Evolutionary conservation across 2,888 invertebrate species (phyloP).

Genomic region (Mesodorylaimus sp.): DNA sequence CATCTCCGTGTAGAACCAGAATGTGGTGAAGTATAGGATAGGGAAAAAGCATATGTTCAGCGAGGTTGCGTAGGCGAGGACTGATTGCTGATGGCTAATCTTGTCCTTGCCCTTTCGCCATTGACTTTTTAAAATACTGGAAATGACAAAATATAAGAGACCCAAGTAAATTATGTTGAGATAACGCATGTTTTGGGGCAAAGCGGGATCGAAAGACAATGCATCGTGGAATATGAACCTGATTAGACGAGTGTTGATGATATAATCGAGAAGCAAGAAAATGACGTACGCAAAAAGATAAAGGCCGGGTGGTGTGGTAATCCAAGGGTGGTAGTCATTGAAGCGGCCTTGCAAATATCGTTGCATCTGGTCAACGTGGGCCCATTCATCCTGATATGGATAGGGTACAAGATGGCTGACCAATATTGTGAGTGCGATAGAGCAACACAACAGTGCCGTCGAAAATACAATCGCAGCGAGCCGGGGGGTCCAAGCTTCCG

Average conservation of each 20-base stretch:
- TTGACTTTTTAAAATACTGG: background rate
- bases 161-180: conserved; percentile 46
- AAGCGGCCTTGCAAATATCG: conserved; percentile 60
- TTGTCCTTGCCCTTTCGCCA: no score
- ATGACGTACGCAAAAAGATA: conserved; percentile 53
- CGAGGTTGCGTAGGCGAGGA: conserved; percentile 33
- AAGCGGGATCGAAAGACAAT: conserved; percentile 37
- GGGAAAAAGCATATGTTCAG: conserved; percentile 53
- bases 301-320: conserved; percentile 85
- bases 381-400: conserved; percentile 72
- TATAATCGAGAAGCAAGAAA: conserved; percentile 40
- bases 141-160: background rate
- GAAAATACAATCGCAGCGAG: background rate
- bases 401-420: conserved; percentile 24
- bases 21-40: conserved; percentile 71
- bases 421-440: no score
- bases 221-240: background rate
- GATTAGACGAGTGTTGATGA: no score
- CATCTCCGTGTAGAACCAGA: conserved; percentile 82
- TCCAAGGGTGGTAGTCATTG: conserved; percentile 76
- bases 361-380: conserved; percentile 71
- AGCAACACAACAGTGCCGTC: background rate
- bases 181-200: conserved; percentile 48
- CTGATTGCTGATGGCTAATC: background rate
- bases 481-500: no score